Evolutionary conservation across 53 echinoderm and acorn worm species (phyloP), one percentile per base, ranked within the genome.

Genomic region (Crossaster papposus): DNA sequence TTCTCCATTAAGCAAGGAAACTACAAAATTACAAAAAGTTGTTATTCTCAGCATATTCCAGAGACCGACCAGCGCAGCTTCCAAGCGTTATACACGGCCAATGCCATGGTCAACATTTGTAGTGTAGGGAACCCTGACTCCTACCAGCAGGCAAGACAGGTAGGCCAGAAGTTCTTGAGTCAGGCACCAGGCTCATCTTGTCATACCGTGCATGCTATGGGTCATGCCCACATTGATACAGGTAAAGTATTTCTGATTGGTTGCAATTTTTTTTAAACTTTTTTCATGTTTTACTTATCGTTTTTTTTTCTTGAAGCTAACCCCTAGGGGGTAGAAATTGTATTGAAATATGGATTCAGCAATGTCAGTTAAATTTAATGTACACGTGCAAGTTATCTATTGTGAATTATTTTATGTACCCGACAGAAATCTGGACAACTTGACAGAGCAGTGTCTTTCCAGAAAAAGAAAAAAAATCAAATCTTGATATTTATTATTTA

Each of bases 151-250:
- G 95, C 97, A 4, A 81, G 92, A 35, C 79, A 94, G 35, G 92
- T 97, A 30, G 94, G 94, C 38, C 26, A 55, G 62, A 71, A 89
- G 53, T 97, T 97, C 89, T 93, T 97, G 22, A 71, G 54, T 62
- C 72, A 97, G 50, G 72, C 68, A 52, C 93, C 94, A n/a, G 97
- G 97, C 4, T 91, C 94, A 14, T 90, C 90, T 8, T 86, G 91
- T 58, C 88, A 94, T 58, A 97, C 94, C 35, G 79, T 97, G 2
- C 97, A 97, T 88, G 95, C 91, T 6, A 89, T 91, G 89, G 97
- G 95, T n/a, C 95, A 97, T 88, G 92, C 92, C 65, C 97, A 97
- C 79, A 97, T 97, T 63, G 97, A 97, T 82, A 86, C 97, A 72
- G 97, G 97, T 97, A 81, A 55, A 28, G 63, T 15, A 18, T 80